Conservation (phyloP, 2,113 vertebrate species). For the Sprattus sprattus region DNA sequence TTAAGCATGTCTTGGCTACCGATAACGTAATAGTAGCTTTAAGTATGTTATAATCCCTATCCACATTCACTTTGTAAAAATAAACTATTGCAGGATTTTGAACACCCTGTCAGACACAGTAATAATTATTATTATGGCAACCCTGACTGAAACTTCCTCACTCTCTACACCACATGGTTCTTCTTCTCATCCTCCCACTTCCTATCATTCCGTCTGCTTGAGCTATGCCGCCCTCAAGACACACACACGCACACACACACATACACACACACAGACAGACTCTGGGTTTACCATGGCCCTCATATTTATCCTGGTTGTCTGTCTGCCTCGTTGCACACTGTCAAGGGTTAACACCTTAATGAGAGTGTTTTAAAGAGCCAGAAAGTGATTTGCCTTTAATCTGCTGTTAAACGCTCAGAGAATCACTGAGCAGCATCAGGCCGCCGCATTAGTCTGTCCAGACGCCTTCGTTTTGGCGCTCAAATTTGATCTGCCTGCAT, state of each 20-base stretch:
- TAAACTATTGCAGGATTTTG: background rate
- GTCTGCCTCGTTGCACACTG: background rate
- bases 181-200: constrained; percentile 21
- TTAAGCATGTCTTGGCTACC: background rate
- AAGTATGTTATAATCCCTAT: no score
- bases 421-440: background rate
- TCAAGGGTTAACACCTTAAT: constrained; percentile 3
- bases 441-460: background rate
- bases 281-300: background rate
- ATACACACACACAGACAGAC: background rate
- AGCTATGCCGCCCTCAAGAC: background rate
- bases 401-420: background rate
- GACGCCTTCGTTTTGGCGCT: background rate
- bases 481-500: background rate
- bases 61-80: background rate
- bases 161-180: background rate
- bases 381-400: constrained; percentile 11
- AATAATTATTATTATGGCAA: background rate
- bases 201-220: background rate
- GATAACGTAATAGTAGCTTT: background rate
- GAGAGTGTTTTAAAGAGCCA: background rate
- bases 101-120: background rate
- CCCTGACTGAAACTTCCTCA: background rate
- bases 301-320: background rate
- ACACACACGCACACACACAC: constrained; percentile 1